Evolutionary conservation across 2,797 vertebrate species (phyloP), one percentile per base, ranked within the genome.

Genomic region (Schizopygopsis pylzovi): DNA sequence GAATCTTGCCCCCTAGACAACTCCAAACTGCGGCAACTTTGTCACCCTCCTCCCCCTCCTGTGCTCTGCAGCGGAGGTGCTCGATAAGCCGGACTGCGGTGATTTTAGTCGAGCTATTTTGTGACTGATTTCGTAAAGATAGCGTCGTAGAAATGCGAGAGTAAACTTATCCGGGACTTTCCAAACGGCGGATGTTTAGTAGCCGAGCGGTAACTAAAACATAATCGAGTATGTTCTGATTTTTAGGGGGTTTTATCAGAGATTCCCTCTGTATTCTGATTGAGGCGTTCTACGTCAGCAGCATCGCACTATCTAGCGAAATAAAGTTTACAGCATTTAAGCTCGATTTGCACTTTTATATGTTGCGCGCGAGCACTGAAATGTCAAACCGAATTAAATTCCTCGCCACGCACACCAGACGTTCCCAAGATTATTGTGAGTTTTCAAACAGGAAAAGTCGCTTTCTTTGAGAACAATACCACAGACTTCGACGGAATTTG

Each of bases 1-100:
- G 41, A 71, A 65, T 63, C 39, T 79, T 43, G 33, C 76, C 52
- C 41, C 59, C 15, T 28, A 59, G 67, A 43, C 73, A 87, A 83
- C 81, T 93, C 93, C 90, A 82, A 95, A 94, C 93, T 95, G 95
- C 95, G 94, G 94, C 94, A 94, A 95, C 93, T 95, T 94, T 93
- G 89, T 83, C 87, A 81, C 68, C 86, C 91, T 89, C 90, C 92
- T 89, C 86, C 92, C 90, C 87, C 90, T 71, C 88, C 79, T 45
- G 68, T 87, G 90, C 82, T 78, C 89, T 84, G 91, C 90, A 90
- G 81, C 84, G 89, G 92, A 91, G 89, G 79, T 89, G 88, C 91
- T 82, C 61, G 45, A 56, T 47, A 71, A 81, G 75, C 41, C 76
- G 89, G 85, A 89, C 90, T 92, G 93, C 92, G 86, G 92, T 47